Evolutionary conservation across 2,797 vertebrate genomes (phyloP).

Genomic region (Malurus splendens): DNA sequence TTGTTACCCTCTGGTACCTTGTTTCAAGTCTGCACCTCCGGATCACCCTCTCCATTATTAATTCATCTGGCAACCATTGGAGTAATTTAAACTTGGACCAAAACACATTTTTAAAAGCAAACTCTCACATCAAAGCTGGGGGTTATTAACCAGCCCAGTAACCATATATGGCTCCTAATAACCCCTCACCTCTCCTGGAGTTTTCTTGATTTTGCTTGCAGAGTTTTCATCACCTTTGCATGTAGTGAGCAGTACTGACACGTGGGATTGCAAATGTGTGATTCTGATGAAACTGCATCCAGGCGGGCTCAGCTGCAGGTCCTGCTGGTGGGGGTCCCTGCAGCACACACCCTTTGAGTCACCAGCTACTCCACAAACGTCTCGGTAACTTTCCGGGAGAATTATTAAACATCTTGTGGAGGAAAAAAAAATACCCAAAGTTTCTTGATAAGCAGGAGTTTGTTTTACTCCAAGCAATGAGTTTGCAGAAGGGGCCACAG

Average conservation of each 20-base stretch:
- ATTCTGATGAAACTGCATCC: neutral
- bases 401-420: neutral
- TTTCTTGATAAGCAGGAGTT: neutral
- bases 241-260: neutral
- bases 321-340: neutral
- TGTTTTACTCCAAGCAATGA: neutral
- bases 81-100: neutral
- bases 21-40: neutral
- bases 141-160: neutral
- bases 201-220: neutral
- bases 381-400: neutral
- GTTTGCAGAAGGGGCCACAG: neutral
- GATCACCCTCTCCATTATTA: neutral
- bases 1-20: neutral
- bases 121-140: neutral
- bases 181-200: neutral
- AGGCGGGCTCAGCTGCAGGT: neutral
- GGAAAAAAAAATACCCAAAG: neutral
- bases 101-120: neutral
- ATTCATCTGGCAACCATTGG: neutral
- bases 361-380: neutral
- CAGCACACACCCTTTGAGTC: neutral
- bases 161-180: neutral
- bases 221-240: neutral
- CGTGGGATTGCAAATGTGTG: neutral